Percentiles rank a stretch among this genome's conserved stretches.
Evolutionary conservation across 2,888 invertebrate genomes (phyloP).

Genomic region (Dione juno): DNA sequence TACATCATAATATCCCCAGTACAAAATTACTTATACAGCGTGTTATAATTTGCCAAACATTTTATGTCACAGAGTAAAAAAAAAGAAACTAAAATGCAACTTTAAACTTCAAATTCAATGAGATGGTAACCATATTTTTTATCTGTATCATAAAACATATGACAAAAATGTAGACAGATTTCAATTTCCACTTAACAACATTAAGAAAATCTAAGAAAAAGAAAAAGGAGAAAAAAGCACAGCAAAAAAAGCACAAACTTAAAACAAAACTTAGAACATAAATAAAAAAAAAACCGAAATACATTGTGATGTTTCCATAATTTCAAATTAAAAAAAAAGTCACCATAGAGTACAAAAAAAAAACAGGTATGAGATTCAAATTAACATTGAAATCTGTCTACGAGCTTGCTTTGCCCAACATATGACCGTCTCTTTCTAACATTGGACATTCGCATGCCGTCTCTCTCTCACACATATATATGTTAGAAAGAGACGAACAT

Average conservation of each 20-base stretch:
- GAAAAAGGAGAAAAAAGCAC: constrained; percentile 4
- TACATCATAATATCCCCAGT: constrained; percentile 1
- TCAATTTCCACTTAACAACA: constrained; percentile 29
- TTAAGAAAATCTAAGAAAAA: background rate
- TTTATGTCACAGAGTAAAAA: constrained; percentile 36
- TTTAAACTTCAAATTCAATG: constrained; percentile 5
- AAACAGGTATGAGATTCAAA: constrained; percentile 35
- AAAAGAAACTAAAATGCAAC: constrained; percentile 22
- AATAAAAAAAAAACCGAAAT: constrained; percentile 17
- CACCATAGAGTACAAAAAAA: background rate
- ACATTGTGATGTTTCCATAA: constrained; percentile 27
- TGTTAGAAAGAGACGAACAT: constrained; percentile 17
- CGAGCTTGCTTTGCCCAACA: background rate
- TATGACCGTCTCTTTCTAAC: constrained; percentile 13
- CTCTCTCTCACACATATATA: background rate
- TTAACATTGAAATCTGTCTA: constrained; percentile 37
- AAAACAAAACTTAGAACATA: background rate
- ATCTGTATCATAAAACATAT: constrained; percentile 35
- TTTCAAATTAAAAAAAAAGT: constrained; percentile 15
- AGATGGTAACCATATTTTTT: constrained; percentile 25
- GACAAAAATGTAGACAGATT: constrained; percentile 34
- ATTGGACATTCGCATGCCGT: background rate
- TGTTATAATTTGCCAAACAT: constrained; percentile 31
- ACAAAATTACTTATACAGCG: constrained; percentile 36
- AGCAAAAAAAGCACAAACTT: background rate